A percentile compares a stretch with the other conserved stretches of the same genome.
These are phyloP conservation scores for Bergia puertoricense DNA, from an alignment of 92 coral and sea anemone species.

Conservation along the genomic window DNA sequence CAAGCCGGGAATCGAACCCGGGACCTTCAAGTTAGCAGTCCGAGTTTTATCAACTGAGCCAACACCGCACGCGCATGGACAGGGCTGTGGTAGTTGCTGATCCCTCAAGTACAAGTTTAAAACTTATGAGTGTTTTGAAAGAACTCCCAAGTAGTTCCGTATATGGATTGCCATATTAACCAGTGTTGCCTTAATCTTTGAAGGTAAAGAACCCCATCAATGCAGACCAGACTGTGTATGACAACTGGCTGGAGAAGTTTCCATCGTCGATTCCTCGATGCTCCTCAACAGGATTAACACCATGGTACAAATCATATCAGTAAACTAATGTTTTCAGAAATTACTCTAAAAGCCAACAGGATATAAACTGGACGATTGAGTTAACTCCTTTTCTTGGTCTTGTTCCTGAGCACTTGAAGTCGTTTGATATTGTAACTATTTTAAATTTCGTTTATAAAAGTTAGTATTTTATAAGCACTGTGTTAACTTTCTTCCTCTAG, in stretches of 20 bases:
- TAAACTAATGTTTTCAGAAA: neutral
- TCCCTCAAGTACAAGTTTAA: neutral
- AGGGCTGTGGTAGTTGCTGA: neutral
- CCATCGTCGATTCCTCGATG: constrained; percentile 57
- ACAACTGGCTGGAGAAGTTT: constrained; percentile 83
- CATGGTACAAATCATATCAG: constrained; percentile 7
- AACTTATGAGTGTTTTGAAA: neutral
- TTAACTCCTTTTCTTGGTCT: neutral
- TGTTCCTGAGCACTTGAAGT: neutral
- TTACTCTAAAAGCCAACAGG: neutral
- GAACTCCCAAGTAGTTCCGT: neutral
- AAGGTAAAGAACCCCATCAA: constrained; percentile 84
- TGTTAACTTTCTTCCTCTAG: no score
- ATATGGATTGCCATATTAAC: neutral
- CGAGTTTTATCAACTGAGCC: no score
- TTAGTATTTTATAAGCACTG: no score
- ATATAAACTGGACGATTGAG: no score
- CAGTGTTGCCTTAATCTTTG: neutral
- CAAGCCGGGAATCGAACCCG: no score
- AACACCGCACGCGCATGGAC: neutral
- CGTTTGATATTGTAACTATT: no score
- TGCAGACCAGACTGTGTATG: constrained; percentile 69
- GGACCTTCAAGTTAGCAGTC: no score
- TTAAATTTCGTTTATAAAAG: no score
- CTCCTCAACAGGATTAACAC: constrained; percentile 32